A percentile compares a stretch with the other conserved stretches of the same genome.
These are phyloP conservation scores for Fregetta grallaria DNA, from an alignment of 2,113 vertebrate species.

Conservation along the genomic window DNA sequence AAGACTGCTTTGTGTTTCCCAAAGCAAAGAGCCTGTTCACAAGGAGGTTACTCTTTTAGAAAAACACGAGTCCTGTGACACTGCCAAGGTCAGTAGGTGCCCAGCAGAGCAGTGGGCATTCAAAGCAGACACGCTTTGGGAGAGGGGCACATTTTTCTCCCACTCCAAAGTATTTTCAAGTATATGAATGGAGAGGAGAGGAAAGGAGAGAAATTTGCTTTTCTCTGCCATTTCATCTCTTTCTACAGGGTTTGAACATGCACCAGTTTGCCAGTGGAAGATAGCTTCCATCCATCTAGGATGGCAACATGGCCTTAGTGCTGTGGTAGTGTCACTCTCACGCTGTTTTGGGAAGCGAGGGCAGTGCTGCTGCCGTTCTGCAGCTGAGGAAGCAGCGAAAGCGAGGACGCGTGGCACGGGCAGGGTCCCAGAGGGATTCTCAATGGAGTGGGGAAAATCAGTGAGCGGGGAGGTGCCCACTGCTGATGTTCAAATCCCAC, in stretches of 20 bases:
- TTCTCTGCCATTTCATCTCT: not conserved
- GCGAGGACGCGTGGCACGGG: not conserved
- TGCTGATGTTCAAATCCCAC: not conserved
- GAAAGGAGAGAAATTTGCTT: not conserved
- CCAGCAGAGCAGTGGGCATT: not conserved
- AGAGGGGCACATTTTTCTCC: not conserved
- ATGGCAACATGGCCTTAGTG: not conserved
- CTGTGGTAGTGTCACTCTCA: not conserved
- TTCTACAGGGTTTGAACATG: not conserved
- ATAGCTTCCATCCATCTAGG: not conserved
- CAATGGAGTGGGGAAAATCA: not conserved
- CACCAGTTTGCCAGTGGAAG: not conserved
- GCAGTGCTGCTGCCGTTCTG: not conserved
- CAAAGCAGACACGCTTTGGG: not conserved
- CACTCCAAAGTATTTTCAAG: not conserved
- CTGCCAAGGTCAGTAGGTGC: slow-evolving; percentile 47
- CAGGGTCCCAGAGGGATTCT: not conserved
- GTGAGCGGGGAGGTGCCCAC: not conserved
- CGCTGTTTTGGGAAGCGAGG: fast-evolving
- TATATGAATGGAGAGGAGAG: not conserved
- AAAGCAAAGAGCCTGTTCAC: slow-evolving; percentile 43
- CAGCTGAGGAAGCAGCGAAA: not conserved
- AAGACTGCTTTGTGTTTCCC: slow-evolving; percentile 56
- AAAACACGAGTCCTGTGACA: slow-evolving; percentile 29
- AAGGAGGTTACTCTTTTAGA: slow-evolving; percentile 28